phyloP scores from a whole-genome alignment of 2,888 invertebrate genomes.

The Tenthredo distinguenda region DNA sequence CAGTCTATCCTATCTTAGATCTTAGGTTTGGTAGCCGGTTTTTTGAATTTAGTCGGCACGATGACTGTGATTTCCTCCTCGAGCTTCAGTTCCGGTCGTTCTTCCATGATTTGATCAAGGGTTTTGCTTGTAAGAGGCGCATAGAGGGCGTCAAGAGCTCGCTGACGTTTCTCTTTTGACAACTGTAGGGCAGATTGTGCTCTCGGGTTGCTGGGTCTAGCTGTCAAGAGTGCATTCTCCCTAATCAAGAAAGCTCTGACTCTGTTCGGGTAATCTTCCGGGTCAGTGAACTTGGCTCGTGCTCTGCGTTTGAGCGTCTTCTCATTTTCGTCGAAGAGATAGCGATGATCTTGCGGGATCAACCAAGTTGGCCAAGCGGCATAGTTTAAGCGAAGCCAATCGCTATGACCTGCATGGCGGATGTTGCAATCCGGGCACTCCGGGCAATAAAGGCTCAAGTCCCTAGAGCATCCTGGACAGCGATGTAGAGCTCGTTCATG shows the following conservation, averaged over 20 bases:
- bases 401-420: neutral
- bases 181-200: neutral
- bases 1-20: neutral
- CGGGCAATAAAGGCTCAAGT: constrained; percentile 47
- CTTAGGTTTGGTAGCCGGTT: neutral
- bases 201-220: neutral
- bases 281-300: neutral
- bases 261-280: neutral
- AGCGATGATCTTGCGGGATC: constrained; percentile 33
- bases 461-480: constrained; percentile 45
- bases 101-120: neutral
- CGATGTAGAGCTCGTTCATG: constrained; percentile 49
- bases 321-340: constrained; percentile 35
- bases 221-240: neutral
- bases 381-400: constrained; percentile 49
- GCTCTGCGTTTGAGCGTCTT: neutral
- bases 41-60: neutral
- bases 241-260: neutral
- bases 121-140: neutral
- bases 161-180: neutral
- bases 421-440: constrained; percentile 54
- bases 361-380: constrained; percentile 49
- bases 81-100: neutral
- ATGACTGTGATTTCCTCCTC: neutral
- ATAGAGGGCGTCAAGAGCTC: neutral